phyloP scores from a whole-genome alignment of 1,140 invertebrate species.

The Drosophila kepulauana region DNA sequence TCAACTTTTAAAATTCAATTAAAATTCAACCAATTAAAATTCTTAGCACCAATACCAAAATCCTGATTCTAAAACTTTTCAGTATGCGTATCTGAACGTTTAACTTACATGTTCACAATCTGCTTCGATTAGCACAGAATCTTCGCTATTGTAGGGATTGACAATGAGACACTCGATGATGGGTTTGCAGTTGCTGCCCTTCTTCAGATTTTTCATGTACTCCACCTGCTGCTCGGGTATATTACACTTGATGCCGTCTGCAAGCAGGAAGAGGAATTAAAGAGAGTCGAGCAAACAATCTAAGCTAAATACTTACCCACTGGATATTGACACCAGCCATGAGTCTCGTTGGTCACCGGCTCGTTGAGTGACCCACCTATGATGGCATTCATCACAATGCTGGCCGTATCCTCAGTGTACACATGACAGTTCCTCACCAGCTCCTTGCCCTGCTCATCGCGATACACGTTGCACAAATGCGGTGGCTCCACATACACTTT shows the following conservation, averaged over 20 bases:
- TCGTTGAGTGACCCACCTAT: constrained; percentile 79
- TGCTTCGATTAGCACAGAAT: constrained; percentile 88
- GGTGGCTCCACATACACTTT: constrained; percentile 85
- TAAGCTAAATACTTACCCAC: constrained; percentile 74
- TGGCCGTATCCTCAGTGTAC: constrained; percentile 86
- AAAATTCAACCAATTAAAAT: too few relatives aligned
- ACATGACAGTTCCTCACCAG: constrained; percentile 86
- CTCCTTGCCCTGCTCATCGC: constrained; percentile 64
- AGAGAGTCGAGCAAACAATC: not conserved
- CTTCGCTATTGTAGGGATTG: constrained; percentile 88
- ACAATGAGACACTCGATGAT: constrained; percentile 89
- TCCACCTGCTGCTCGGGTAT: constrained; percentile 85
- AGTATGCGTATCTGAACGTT: too few relatives aligned
- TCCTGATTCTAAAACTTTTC: too few relatives aligned
- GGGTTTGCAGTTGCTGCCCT: constrained; percentile 85
- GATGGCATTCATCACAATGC: constrained; percentile 84
- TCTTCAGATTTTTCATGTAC: constrained; percentile 77
- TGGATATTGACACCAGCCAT: constrained; percentile 87
- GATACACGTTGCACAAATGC: constrained; percentile 87
- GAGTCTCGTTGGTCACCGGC: constrained; percentile 76
- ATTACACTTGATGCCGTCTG: constrained; percentile 87
- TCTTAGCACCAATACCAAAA: too few relatives aligned
- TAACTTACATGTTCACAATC: constrained; percentile 87
- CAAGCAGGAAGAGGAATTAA: constrained; percentile 21
- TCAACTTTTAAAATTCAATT: too few relatives aligned